phyloP scores from a whole-genome alignment of 1,140 invertebrate species.

The Streblospio benedicti region DNA sequence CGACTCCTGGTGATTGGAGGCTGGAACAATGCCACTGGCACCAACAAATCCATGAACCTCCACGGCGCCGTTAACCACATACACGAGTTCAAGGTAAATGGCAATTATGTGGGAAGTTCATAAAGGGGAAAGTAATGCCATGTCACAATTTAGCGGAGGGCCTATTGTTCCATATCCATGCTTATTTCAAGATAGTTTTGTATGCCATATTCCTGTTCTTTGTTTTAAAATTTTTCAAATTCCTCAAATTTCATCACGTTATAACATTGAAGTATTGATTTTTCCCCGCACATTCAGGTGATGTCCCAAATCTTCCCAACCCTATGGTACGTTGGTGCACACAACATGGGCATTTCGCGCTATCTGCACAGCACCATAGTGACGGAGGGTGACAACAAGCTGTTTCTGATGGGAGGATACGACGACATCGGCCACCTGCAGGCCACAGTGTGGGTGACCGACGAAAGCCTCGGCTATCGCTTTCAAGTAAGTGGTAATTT shows the following conservation, averaged over 20 bases:
- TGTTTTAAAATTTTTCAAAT: too few relatives aligned
- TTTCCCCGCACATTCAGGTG: too few relatives aligned
- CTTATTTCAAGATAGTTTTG: neutral
- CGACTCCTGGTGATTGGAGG: constrained; percentile 14
- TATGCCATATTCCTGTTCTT: too few relatives aligned
- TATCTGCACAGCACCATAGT: constrained; percentile 13
- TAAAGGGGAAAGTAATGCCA: neutral
- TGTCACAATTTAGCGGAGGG: neutral
- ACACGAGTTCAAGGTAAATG: constrained; percentile 17
- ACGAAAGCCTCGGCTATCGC: neutral
- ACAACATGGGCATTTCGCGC: constrained; percentile 11
- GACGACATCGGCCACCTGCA: constrained; percentile 15
- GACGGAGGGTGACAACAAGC: neutral
- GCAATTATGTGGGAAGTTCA: neutral
- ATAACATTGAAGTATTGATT: too few relatives aligned
- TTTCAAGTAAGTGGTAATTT: constrained; percentile 9
- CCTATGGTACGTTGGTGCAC: constrained; percentile 17
- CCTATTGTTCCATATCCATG: neutral
- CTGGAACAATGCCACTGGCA: constrained; percentile 9
- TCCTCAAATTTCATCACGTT: too few relatives aligned
- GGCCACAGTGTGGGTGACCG: neutral
- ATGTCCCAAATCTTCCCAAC: constrained; percentile 20
- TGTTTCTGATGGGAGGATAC: constrained; percentile 15
- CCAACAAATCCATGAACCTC: constrained; percentile 14
- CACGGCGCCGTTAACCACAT: constrained; percentile 16